phyloP scores from a whole-genome alignment of 2,888 invertebrate species.

The Pammene aurita region DNA sequence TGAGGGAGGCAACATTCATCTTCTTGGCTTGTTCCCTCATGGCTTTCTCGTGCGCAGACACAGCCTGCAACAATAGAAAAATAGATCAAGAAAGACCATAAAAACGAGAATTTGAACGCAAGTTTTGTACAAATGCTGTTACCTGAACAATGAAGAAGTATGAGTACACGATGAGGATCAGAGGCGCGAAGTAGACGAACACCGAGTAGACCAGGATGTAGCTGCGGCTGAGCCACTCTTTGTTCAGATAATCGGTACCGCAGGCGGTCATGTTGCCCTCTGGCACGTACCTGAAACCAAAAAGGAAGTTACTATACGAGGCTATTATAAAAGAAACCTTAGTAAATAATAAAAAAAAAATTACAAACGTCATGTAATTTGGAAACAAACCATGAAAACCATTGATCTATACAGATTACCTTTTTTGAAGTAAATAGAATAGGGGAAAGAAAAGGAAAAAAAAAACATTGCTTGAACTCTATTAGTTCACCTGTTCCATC shows the following conservation, averaged over 20 bases:
- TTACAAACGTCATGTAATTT: too few relatives aligned
- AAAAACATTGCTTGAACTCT: not conserved
- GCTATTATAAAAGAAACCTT: too few relatives aligned
- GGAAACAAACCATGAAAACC: too few relatives aligned
- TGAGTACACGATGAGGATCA: slow-evolving; percentile 88
- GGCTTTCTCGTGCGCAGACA: slow-evolving; percentile 87
- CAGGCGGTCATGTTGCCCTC: slow-evolving; percentile 94
- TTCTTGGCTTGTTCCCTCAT: slow-evolving; percentile 93
- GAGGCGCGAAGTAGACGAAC: slow-evolving; percentile 87
- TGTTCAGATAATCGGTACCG: slow-evolving; percentile 89
- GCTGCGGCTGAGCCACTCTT: slow-evolving; percentile 86
- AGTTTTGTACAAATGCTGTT: slow-evolving; percentile 40
- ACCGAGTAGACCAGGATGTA: slow-evolving; percentile 87
- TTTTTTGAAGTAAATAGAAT: too few relatives aligned
- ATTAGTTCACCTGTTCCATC: slow-evolving; percentile 85
- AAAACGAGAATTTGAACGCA: too few relatives aligned
- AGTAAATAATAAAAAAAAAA: too few relatives aligned
- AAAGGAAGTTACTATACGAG: not conserved
- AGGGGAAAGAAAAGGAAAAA: not conserved
- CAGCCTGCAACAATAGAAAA: slow-evolving; percentile 78
- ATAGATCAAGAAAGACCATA: not conserved
- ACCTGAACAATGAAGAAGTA: slow-evolving; percentile 90
- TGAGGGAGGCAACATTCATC: slow-evolving; percentile 91
- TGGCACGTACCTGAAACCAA: slow-evolving; percentile 86
- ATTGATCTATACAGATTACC: too few relatives aligned